Conservation (phyloP, 1,140 invertebrate genomes). For the Leptinotarsa lineolata region DNA sequence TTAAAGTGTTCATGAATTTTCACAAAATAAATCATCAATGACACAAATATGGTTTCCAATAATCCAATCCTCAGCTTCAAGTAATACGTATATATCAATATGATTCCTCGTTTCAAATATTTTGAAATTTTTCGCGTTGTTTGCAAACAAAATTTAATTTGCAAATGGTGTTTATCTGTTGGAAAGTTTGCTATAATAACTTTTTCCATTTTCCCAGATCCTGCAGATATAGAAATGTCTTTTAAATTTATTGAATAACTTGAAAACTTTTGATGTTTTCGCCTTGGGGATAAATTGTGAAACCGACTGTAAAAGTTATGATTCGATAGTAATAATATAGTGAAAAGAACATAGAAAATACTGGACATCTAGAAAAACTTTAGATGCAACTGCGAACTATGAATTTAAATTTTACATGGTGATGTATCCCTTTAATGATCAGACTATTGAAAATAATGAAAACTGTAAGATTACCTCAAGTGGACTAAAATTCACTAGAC, state of each 20-base stretch:
- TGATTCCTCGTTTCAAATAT: conserved; percentile 17
- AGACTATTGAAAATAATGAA: too few relatives aligned
- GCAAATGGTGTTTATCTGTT: conserved; percentile 28
- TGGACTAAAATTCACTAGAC: too few relatives aligned
- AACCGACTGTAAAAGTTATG: neutral
- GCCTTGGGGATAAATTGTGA: conserved; percentile 3
- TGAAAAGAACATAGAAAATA: neutral
- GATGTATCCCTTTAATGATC: too few relatives aligned
- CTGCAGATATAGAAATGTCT: conserved; percentile 16
- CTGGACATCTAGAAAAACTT: too few relatives aligned
- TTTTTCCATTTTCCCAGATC: conserved; percentile 22
- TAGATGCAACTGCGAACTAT: too few relatives aligned
- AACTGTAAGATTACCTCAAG: too few relatives aligned
- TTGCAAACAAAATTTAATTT: conserved; percentile 28
- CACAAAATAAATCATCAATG: too few relatives aligned
- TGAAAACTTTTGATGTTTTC: conserved; percentile 23
- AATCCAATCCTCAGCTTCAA: neutral
- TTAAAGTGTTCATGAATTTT: conserved; percentile 3
- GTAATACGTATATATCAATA: neutral
- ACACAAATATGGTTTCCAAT: too few relatives aligned
- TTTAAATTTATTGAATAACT: conserved; percentile 24
- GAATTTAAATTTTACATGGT: too few relatives aligned
- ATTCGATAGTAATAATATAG: neutral
- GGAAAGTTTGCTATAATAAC: conserved; percentile 25
- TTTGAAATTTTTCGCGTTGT: conserved; percentile 10